Base-by-base conservation (phyloP, 1,140 invertebrate species). In the Cotesia chilonis region DNA sequence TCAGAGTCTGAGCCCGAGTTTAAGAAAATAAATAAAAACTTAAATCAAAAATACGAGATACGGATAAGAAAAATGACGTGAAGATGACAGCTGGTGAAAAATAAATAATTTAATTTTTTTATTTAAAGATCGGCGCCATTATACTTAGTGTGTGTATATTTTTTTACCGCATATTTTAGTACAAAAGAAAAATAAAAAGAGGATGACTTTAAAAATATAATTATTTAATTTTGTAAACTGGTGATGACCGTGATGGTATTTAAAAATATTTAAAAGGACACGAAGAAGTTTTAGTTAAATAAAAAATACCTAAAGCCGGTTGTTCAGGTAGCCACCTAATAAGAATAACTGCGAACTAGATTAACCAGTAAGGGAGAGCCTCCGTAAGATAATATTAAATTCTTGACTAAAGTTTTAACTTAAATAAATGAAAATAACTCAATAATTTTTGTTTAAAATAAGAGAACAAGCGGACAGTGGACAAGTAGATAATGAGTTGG, bases 361-460 rank as follows among this genome's bases (percentile, higher is more conserved):
- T 60, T 60, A 60, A 60, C 59, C 59, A 60, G 59, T 60, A 60
- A 60, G 59, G 59, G 59, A 60, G 59, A 60, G 28, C 28, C 28
- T 28, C 3, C 28, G 28, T 28, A 28, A 28, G 28, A 28, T 28
- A 28, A 28, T 28, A 28, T 28, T 28, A 28, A 28, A 28, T 28
- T 28, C 28, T 28, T 28, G 28, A 28, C 41, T 47, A 9, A 9
- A 47, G 3, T 47, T 47, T 47, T 47, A 9, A 7, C 10, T 7
- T 47, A 47, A 47, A 47, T 47, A 47, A 47, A 47, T 9, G 10
- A 9, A 9, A 6, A 47, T 6, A 47, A 47, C 10, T 47, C 6
- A 2, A 6, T 2, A 9, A 7, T 47, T 47, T 47, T 47, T 47
- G 6, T 6, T 47, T 5, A 55, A 55, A 9, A 55, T 1, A 55